Conservation (phyloP, 2,113 vertebrate species). For the Okapia johnstoni region DNA sequence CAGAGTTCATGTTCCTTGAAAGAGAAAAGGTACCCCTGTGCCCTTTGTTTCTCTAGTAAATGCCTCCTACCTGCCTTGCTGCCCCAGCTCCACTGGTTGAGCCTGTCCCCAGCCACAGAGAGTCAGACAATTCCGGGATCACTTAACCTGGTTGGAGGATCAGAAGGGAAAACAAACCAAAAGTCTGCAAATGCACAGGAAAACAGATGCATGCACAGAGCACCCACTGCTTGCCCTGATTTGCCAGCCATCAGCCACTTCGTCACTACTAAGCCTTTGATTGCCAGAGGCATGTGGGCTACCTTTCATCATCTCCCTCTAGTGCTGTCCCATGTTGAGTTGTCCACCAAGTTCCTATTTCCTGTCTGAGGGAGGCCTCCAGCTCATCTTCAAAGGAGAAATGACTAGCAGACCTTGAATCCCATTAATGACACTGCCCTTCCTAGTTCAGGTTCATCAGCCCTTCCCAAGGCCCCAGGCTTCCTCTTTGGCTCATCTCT, state of each 20-base stretch:
- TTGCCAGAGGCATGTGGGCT: background rate
- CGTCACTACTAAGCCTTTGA: background rate
- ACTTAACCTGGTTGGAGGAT: constrained; percentile 16
- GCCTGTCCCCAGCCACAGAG: background rate
- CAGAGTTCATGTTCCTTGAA: background rate
- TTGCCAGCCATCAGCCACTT: background rate
- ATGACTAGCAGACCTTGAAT: background rate
- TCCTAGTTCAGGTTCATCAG: constrained; percentile 20
- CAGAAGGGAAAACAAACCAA: constrained; percentile 12
- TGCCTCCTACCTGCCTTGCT: background rate
- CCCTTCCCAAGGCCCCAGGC: background rate
- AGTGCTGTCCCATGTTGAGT: background rate
- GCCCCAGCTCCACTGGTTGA: background rate
- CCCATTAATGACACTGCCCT: background rate
- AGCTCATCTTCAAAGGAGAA: constrained; percentile 47
- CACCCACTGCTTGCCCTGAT: background rate
- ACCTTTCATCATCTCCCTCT: background rate
- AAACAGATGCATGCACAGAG: background rate
- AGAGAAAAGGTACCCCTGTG: background rate
- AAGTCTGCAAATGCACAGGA: background rate
- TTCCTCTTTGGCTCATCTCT: constrained; percentile 34
- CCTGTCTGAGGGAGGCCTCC: background rate
- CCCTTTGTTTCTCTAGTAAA: background rate
- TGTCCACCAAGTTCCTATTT: background rate
- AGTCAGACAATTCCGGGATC: background rate